Evolutionary conservation across 1,140 invertebrate genomes (phyloP), one percentile per base, ranked within the genome.

Genomic region (Cyrtorhinus lividipennis): DNA sequence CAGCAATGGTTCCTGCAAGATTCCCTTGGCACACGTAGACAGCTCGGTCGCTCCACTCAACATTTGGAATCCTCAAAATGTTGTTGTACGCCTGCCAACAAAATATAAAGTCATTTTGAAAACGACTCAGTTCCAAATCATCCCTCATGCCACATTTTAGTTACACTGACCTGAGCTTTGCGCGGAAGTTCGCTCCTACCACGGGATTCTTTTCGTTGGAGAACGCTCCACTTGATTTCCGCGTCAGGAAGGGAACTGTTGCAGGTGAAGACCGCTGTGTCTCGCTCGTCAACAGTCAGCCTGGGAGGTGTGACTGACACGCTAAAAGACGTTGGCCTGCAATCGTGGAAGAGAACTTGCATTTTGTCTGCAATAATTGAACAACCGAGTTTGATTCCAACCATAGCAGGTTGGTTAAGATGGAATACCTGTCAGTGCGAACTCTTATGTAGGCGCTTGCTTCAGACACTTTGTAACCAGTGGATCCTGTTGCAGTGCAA

Each of bases 61-160:
- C 82, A 63, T 84, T 82, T 0, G 74, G 75, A 61, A 95, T 87
- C 53, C 82, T 77, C 22, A 95, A 73, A 0, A 79, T 75, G 64
- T 85, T 83, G 23, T 84, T 86, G 15, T 80, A 70, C 70, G 85
- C 81, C 66, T 81, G 79, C 0, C 79, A 38, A 59, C 62, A 5
- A 53, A 59, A 61, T 53, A 30, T 20, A 44, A 44, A 44, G 38
- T 44, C 38, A 8, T n/a, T 10, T 38, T 5, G 30, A 15, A 38
- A 15, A 38, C 5, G 30, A 38, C 30, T 5, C 5, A 15, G 30
- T 5, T 38, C 15, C 30, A 15, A 38, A 38, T 38, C 30, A 5
- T 38, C 15, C 30, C 5, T 38, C 5, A 38, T 8, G 30, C 5
- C 5, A 38, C 30, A 38, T 8, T 38, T 38, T 8, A 38, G 24